Percentiles rank a stretch among this genome's conserved stretches.
Conservation (phyloP, 64 coral and sea anemone species). For the Acropora tenuis region DNA sequence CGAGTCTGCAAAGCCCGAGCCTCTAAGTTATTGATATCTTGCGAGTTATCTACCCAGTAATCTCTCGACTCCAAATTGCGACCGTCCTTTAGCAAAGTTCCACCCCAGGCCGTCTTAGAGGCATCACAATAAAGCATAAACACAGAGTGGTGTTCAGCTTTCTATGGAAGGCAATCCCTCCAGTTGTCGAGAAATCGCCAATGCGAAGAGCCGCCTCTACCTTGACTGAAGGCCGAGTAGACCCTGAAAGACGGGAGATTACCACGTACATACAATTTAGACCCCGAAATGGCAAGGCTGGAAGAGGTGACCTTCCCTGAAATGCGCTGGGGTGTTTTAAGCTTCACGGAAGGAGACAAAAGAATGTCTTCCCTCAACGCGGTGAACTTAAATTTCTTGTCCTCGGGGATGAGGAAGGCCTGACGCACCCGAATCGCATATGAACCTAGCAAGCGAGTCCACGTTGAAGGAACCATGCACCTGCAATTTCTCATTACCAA, state of each 20-base stretch:
- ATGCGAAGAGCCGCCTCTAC: neutral
- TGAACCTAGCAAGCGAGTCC: neutral
- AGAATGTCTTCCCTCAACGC: neutral
- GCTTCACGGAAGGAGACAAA: no score
- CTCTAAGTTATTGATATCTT: neutral
- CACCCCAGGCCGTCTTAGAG: neutral
- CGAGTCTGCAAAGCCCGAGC: neutral
- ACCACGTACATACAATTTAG: slow-evolving; percentile 3
- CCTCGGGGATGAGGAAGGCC: neutral
- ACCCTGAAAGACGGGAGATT: no score
- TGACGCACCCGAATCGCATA: slow-evolving; percentile 21
- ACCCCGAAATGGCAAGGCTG: slow-evolving; percentile 35
- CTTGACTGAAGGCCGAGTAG: no score
- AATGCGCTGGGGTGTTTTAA: neutral
- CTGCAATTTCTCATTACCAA: neutral
- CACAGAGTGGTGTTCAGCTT: neutral
- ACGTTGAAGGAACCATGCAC: neutral
- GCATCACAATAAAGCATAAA: neutral
- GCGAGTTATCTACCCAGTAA: neutral
- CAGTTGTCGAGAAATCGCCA: neutral
- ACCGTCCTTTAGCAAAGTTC: neutral
- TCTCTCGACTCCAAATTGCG: neutral
- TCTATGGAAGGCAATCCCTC: neutral
- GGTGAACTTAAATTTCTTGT: neutral
- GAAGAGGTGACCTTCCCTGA: slow-evolving; percentile 21